phyloP scores from a whole-genome alignment of 1,140 invertebrate genomes.

The Babylonia areolata region DNA sequence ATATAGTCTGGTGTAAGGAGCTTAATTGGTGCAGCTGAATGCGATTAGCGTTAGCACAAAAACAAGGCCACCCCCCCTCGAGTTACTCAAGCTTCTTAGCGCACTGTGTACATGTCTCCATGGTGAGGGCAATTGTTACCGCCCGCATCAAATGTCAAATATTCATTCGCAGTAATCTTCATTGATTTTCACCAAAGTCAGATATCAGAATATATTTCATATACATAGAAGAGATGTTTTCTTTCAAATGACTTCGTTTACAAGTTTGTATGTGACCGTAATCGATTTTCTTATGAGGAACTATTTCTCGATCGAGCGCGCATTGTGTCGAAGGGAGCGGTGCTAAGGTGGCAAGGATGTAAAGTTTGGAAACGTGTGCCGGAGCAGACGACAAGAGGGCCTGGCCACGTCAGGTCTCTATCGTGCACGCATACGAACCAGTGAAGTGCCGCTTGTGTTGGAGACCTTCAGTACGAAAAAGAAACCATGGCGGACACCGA shows the following conservation, averaged over 20 bases:
- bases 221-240: too few species aligned
- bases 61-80: background rate
- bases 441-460: background rate
- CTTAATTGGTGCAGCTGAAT: background rate
- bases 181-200: too few species aligned
- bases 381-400: background rate
- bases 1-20: background rate
- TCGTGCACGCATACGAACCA: background rate
- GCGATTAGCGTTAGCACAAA: background rate
- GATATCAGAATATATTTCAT: too few species aligned
- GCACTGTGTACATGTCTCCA: constrained; percentile 43
- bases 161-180: constrained; percentile 38
- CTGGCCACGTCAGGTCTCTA: background rate
- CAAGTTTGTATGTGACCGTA: background rate
- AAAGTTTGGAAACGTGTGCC: constrained; percentile 5
- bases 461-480: background rate
- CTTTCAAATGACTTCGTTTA: too few species aligned
- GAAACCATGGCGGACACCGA: constrained; percentile 50
- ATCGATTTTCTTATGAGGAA: background rate
- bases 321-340: constrained; percentile 5
- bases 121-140: constrained; percentile 34
- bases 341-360: background rate
- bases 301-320: constrained; percentile 7
- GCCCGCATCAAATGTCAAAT: background rate
- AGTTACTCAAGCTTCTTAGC: background rate